phyloP scores from a whole-genome alignment of 2,113 vertebrate species.

The Atrichornis clamosus region DNA sequence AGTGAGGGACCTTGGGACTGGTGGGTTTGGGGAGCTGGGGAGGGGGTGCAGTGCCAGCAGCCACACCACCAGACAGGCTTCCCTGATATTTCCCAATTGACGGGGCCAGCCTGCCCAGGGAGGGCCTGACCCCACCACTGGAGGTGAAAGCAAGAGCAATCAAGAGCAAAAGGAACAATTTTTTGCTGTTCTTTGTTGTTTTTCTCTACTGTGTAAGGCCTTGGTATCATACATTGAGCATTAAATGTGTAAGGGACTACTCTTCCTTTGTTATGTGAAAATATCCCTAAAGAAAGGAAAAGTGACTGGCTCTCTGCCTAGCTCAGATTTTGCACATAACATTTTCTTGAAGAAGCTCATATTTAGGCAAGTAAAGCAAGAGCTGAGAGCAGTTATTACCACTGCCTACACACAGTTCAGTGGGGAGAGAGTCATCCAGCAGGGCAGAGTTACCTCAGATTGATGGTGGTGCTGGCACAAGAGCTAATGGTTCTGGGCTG shows the following conservation, averaged over 20 bases:
- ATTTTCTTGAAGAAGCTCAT: neutral
- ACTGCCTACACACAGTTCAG: neutral
- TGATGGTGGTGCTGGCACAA: accelerated
- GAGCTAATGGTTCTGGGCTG: neutral
- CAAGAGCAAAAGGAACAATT: neutral
- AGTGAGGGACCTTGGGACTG: neutral
- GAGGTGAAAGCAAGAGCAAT: neutral
- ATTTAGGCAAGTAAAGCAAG: neutral
- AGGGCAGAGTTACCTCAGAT: neutral
- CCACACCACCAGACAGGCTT: neutral
- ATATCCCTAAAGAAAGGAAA: neutral
- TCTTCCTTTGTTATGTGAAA: neutral
- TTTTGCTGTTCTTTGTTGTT: neutral
- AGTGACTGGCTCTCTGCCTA: neutral
- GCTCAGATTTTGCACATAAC: neutral
- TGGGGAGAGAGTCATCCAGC: neutral
- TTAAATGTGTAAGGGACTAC: neutral
- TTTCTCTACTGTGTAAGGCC: accelerated
- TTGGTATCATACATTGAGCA: neutral
- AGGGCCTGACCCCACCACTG: neutral
- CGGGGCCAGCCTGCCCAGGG: neutral
- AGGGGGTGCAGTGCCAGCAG: accelerated
- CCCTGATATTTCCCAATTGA: neutral
- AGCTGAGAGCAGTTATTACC: neutral
- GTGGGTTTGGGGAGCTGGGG: neutral